These are phyloP conservation scores for Arion vulgaris DNA, from an alignment of 1,140 invertebrate genomes.

Conservation along the genomic window DNA sequence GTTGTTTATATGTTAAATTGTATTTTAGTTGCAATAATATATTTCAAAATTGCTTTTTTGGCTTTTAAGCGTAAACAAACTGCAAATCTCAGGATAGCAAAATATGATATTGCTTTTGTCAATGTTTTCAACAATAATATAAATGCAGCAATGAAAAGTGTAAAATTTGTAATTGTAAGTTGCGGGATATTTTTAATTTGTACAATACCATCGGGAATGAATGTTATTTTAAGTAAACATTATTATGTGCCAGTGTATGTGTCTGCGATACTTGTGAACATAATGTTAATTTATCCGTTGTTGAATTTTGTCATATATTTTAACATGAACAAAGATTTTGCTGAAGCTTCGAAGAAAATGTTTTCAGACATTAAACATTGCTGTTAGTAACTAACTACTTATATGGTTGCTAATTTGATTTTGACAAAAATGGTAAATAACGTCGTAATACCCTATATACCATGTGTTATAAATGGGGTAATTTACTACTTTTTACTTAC, in stretches of 20 bases:
- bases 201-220: not conserved
- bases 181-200: not conserved
- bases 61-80: not conserved
- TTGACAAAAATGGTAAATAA: too few species aligned
- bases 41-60: not conserved
- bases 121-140: not conserved
- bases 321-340: not conserved
- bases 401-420: too few species aligned
- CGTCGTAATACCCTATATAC: too few species aligned
- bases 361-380: not conserved
- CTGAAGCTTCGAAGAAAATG: not conserved
- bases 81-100: not conserved
- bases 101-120: not conserved
- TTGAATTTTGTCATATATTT: not conserved
- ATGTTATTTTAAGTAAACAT: not conserved
- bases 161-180: not conserved
- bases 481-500: too few species aligned
- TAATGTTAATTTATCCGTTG: not conserved
- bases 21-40: not conserved
- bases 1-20: not conserved
- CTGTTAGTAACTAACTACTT: too few species aligned
- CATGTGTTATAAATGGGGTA: too few species aligned
- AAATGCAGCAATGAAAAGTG: not conserved
- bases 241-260: not conserved
- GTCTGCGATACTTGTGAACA: not conserved